Conservation (phyloP, 2,888 invertebrate species). For the Lamellibrachia columna region DNA sequence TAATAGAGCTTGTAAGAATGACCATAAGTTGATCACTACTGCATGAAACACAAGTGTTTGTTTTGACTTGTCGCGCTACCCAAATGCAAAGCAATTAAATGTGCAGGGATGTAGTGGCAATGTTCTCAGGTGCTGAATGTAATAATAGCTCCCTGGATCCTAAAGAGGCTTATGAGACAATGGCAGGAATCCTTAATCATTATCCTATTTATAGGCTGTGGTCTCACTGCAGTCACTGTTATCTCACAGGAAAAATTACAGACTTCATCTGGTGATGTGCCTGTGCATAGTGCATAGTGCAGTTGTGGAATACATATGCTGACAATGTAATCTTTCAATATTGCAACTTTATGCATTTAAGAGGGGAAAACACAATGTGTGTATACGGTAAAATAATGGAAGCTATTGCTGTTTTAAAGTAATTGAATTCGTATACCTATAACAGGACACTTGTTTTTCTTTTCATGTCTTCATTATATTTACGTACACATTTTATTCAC, state of each 20-base stretch:
- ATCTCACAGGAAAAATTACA: not conserved
- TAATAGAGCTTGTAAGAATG: no score
- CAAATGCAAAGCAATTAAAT: not conserved
- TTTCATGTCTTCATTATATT: no score
- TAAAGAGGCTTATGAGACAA: not conserved
- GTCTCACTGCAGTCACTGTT: not conserved
- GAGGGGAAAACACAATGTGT: not conserved
- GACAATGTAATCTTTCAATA: not conserved
- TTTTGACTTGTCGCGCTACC: not conserved
- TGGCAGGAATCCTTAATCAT: not conserved
- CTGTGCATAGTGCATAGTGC: not conserved
- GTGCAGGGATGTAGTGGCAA: not conserved
- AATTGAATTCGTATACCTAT: no score
- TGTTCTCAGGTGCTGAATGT: not conserved
- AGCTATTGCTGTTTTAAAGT: not conserved
- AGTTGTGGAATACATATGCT: slow-evolving; percentile 2
- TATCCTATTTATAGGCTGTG: not conserved
- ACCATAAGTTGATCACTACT: not conserved
- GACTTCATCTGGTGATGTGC: not conserved
- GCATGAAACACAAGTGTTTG: not conserved
- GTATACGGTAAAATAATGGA: not conserved
- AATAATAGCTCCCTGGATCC: not conserved
- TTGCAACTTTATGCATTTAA: not conserved
- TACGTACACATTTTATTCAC: no score
- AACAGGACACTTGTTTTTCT: no score